Conservation (phyloP, 2,888 invertebrate species). For the Gymnocheta viridis region DNA sequence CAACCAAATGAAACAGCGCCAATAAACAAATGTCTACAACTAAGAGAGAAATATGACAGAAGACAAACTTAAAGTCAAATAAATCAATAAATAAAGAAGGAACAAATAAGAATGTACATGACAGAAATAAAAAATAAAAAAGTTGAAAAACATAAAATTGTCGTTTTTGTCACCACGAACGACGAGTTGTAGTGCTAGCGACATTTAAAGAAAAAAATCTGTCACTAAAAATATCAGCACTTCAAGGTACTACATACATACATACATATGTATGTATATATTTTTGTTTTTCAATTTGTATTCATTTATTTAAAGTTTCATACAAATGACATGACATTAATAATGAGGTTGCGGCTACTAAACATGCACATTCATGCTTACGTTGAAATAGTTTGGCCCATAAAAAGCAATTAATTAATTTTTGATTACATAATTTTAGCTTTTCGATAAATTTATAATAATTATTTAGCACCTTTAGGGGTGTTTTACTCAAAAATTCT, state of each 20-base stretch:
- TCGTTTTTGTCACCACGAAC: slow-evolving; percentile 29
- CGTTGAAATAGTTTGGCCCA: not conserved
- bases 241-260: too few species aligned
- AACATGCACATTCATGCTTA: not conserved
- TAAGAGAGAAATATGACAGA: slow-evolving; percentile 16
- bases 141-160: slow-evolving; percentile 47
- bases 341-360: not conserved
- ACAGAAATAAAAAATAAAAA: not conserved
- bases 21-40: slow-evolving; percentile 10
- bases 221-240: slow-evolving; percentile 14
- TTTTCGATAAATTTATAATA: not conserved
- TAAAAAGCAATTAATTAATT: not conserved
- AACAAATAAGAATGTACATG: slow-evolving; percentile 20
- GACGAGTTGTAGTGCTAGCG: not conserved
- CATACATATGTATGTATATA: too few species aligned
- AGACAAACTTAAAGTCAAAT: slow-evolving; percentile 53
- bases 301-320: slow-evolving; percentile 18
- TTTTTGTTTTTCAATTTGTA: not conserved
- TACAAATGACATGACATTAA: slow-evolving; percentile 12
- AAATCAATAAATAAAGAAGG: slow-evolving; percentile 61
- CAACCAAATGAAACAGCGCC: slow-evolving; percentile 3
- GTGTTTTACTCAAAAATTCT: too few species aligned
- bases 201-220: slow-evolving; percentile 32
- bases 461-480: not conserved
- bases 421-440: not conserved